Evolutionary conservation across 2,888 invertebrate species (phyloP).

Genomic region (Trilocha varians): DNA sequence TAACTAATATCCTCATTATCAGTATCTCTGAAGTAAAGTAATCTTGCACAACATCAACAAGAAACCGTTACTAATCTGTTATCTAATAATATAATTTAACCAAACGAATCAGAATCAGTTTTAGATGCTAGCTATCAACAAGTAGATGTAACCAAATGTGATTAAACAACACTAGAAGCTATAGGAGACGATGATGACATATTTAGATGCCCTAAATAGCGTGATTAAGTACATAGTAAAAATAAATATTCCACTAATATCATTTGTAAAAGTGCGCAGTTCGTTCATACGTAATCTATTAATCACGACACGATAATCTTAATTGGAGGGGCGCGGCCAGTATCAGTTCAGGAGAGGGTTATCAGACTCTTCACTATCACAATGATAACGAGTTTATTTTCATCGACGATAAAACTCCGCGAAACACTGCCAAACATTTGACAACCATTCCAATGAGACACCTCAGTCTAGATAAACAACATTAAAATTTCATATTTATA

Average conservation of each 20-base stretch:
- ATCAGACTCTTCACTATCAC: constrained; percentile 17
- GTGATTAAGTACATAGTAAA: constrained; percentile 23
- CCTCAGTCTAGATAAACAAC: constrained; percentile 11
- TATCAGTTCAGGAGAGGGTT: constrained; percentile 22
- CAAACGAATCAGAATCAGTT: no score
- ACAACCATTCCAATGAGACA: constrained; percentile 13
- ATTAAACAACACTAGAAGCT: no score
- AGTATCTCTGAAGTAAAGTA: no score
- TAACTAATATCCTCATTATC: no score
- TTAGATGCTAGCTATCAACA: no score
- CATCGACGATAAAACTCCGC: constrained; percentile 27
- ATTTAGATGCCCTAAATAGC: constrained; percentile 21
- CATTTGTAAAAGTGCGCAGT: constrained; percentile 25
- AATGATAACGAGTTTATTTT: constrained; percentile 34
- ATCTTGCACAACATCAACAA: no score
- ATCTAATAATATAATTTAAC: no score
- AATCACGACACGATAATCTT: constrained; percentile 44
- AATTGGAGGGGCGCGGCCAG: constrained; percentile 55
- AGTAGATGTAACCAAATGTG: no score
- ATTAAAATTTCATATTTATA: constrained; percentile 3
- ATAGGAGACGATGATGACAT: constrained; percentile 11
- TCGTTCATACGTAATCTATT: constrained; percentile 33
- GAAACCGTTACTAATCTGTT: no score
- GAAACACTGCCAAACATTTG: constrained; percentile 12
- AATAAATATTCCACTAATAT: constrained; percentile 25